Conservation (phyloP, 2,797 vertebrate species). For the Lerista edwardsae region DNA sequence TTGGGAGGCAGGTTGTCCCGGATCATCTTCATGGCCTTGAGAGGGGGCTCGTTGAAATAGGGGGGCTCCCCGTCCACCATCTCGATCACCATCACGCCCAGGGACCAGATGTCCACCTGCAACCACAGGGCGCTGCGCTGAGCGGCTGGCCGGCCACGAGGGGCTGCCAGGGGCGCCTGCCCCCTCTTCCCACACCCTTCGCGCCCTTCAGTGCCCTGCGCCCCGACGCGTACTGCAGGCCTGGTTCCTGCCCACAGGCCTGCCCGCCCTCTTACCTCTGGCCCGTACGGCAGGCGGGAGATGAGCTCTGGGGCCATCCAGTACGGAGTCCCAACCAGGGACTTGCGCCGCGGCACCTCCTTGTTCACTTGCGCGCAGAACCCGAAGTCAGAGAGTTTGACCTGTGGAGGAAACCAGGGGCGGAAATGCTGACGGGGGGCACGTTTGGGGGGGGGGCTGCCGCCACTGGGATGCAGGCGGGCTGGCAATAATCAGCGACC, state of each 20-base stretch:
- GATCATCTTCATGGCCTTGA: conserved; percentile 99
- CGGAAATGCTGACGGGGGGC: background rate
- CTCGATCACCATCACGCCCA: conserved; percentile 97
- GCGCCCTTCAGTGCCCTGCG: too few relatives aligned
- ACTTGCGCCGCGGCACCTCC: conserved; percentile 93
- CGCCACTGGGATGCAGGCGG: background rate
- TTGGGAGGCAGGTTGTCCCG: conserved; percentile 94
- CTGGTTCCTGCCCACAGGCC: too few relatives aligned
- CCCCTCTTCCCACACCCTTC: too few relatives aligned
- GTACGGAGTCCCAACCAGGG: conserved; percentile 93
- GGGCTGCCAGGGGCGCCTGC: too few relatives aligned
- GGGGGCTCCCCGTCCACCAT: conserved; percentile 98
- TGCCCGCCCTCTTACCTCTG: conserved; percentile 80
- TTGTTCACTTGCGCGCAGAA: conserved; percentile 97
- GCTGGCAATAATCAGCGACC: background rate
- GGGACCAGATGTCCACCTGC: conserved; percentile 97
- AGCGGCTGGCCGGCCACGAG: too few relatives aligned
- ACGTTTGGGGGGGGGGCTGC: too few relatives aligned
- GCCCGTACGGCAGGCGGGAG: conserved; percentile 92
- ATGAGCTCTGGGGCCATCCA: conserved; percentile 99
- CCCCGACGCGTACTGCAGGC: too few relatives aligned
- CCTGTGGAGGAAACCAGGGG: conserved; percentile 70
- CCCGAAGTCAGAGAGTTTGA: conserved; percentile 96
- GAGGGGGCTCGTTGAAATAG: conserved; percentile 94
- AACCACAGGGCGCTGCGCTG: too few relatives aligned